phyloP scores from a whole-genome alignment of 2,113 vertebrate species.

The Malaclemys terrapin region DNA sequence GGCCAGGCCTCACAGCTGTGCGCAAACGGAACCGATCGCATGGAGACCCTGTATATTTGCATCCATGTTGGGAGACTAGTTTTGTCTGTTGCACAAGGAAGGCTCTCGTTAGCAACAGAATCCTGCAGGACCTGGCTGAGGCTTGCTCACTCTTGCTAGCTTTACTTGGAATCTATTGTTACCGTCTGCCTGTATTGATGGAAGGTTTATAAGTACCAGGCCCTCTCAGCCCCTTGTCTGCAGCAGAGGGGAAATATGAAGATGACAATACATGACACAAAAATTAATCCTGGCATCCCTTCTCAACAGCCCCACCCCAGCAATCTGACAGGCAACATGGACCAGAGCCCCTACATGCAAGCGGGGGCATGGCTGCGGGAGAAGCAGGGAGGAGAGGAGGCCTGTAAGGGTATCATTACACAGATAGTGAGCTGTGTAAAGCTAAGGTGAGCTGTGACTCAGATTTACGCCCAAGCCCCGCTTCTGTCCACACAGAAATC shows the following conservation, averaged over 20 bases:
- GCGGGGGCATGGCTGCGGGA: not conserved
- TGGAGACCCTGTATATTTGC: not conserved
- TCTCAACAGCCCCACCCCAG: not conserved
- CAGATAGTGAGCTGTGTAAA: too few species aligned
- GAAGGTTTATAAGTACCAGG: not conserved
- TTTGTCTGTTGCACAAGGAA: not conserved
- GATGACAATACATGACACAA: not conserved
- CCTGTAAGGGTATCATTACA: not conserved
- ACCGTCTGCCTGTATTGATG: not conserved
- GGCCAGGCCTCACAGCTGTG: not conserved
- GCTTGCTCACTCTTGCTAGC: not conserved
- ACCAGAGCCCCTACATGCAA: not conserved
- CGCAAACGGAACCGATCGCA: not conserved
- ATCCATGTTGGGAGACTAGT: not conserved
- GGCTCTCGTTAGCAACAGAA: slow-evolving; percentile 38
- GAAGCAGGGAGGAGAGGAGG: not conserved
- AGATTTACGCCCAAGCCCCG: not conserved
- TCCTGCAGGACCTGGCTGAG: not conserved
- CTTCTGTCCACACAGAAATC: not conserved
- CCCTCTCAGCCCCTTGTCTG: not conserved
- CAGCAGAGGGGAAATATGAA: not conserved
- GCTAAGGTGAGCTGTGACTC: not conserved
- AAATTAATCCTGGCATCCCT: not conserved
- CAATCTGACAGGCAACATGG: not conserved
- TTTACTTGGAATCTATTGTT: not conserved